Percentiles rank a stretch among this genome's conserved stretches.
phyloP scores from a whole-genome alignment of 2,113 vertebrate species.

The Phaethornis superciliosus region DNA sequence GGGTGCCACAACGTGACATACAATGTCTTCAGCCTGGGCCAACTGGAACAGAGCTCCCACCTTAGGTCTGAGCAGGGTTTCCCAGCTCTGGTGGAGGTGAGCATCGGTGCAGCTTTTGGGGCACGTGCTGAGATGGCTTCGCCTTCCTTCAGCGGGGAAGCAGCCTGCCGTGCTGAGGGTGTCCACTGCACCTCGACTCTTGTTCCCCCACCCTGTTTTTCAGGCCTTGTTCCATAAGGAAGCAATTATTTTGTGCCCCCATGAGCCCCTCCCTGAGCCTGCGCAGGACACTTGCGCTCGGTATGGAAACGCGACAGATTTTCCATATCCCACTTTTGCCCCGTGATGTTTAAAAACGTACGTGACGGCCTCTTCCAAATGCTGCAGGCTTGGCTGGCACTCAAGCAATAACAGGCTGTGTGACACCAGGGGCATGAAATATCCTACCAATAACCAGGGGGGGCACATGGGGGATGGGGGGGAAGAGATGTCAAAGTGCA shows the following conservation, averaged over 20 bases:
- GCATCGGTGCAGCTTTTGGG: not conserved
- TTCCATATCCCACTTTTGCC: slow-evolving; percentile 63
- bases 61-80: not conserved
- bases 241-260: slow-evolving; percentile 60
- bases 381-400: slow-evolving; percentile 49
- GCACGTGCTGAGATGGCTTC: not conserved
- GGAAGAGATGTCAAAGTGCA: slow-evolving; percentile 40
- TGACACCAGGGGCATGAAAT: slow-evolving; percentile 44
- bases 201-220: not conserved
- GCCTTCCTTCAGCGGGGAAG: not conserved
- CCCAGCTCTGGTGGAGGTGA: not conserved
- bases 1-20: not conserved
- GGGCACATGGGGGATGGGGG: not conserved
- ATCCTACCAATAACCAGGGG: not conserved
- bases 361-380: slow-evolving; percentile 42
- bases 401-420: slow-evolving; percentile 15
- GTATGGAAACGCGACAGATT: slow-evolving; percentile 53
- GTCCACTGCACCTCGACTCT: not conserved
- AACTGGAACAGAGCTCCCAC: not conserved
- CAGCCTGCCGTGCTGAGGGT: rapidly evolving
- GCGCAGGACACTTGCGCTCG: not conserved
- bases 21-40: not conserved
- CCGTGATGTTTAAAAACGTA: slow-evolving; percentile 56
- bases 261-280: slow-evolving; percentile 41
- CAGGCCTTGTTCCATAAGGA: slow-evolving; percentile 51